Base-by-base conservation (phyloP, 2,113 vertebrate genomes). In the Cisticola juncidis region DNA sequence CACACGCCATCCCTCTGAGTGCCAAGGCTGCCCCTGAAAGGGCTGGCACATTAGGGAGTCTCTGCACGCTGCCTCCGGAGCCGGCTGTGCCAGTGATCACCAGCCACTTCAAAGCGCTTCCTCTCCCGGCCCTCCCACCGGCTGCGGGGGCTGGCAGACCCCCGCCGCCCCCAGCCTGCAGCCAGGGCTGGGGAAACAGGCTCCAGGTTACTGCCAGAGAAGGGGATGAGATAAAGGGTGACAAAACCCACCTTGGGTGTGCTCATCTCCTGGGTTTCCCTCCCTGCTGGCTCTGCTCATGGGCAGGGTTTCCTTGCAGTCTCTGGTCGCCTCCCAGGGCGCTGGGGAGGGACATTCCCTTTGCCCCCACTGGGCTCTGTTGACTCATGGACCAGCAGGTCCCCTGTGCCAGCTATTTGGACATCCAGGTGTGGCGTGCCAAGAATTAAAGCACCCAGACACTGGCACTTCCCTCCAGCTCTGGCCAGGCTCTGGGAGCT, bases 21-120 rank as follows among this genome's bases (percentile, higher is more conserved):
- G 93, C 93, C 92, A 95, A 92, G 94, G 64, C 91, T 89, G 94
- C 83, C 91, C 85, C 70, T 97, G 88, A 95, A 95, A 94, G 93
- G 92, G 68, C 91, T 93, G 86, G 58, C 28, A 0, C 86, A 93
- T 94, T 95, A 94, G 69, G 84, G 86, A 96, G 92, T 92, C 92
- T 91, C 69, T 6, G 44, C 94, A 93, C 79, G 84, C 85, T 61
- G 96, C 89, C 95, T 97, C 96, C 96, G 95, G 96, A 93, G 91
- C 92, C 12, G 89, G 86, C 94, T 89, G 94, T 95, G 96, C 96
- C 95, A 96, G 86, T 31, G 19, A 93, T 91, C 85, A 9, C 74
- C 82, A 96, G 95, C 80, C 94, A 94, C 95, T 96, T 97, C 92
- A 96, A 96, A 96, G 95, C 48, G 18, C 94, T 96, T 97, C 96